A percentile compares a stretch with the other conserved stretches of the same genome.
These are phyloP conservation scores for Lepidurus packardi DNA, from an alignment of 1,140 invertebrate genomes.

Conservation along the genomic window DNA sequence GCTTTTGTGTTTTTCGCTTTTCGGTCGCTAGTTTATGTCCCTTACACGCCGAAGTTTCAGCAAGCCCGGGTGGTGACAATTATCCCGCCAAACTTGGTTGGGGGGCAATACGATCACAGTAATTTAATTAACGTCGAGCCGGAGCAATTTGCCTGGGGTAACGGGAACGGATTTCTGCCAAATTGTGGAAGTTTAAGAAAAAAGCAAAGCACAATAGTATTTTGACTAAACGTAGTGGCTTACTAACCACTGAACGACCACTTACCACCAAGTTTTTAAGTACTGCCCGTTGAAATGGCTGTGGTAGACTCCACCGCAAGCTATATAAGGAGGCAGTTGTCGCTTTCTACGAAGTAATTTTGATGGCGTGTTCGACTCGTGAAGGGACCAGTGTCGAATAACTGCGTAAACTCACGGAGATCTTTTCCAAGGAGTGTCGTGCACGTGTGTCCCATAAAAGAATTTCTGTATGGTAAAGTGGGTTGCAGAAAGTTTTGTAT, in stretches of 20 bases:
- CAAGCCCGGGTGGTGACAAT: not conserved
- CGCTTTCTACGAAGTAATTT: not conserved
- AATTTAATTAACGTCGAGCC: not conserved
- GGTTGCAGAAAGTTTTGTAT: not conserved
- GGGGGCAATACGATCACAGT: not conserved
- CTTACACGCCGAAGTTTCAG: not conserved
- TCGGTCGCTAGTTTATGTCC: not conserved
- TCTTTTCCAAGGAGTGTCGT: not conserved
- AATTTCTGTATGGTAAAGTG: not conserved
- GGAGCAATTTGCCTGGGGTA: not conserved
- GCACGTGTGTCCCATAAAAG: not conserved
- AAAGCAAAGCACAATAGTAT: not conserved
- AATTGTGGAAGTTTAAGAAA: not conserved
- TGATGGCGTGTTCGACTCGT: not conserved
- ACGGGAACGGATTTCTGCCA: not conserved
- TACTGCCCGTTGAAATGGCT: not conserved
- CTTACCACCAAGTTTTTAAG: too few species aligned
- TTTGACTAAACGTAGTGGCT: not conserved
- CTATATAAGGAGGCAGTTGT: not conserved
- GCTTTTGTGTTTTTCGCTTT: not conserved
- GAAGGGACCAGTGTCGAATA: not conserved
- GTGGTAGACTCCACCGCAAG: not conserved
- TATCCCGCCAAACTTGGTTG: not conserved
- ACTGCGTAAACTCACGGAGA: constrained; percentile 5
- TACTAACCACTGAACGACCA: too few species aligned